Evolutionary conservation across 2,113 vertebrate genomes (phyloP), one percentile per base, ranked within the genome.

Genomic region (Phrynosoma platyrhinos): DNA sequence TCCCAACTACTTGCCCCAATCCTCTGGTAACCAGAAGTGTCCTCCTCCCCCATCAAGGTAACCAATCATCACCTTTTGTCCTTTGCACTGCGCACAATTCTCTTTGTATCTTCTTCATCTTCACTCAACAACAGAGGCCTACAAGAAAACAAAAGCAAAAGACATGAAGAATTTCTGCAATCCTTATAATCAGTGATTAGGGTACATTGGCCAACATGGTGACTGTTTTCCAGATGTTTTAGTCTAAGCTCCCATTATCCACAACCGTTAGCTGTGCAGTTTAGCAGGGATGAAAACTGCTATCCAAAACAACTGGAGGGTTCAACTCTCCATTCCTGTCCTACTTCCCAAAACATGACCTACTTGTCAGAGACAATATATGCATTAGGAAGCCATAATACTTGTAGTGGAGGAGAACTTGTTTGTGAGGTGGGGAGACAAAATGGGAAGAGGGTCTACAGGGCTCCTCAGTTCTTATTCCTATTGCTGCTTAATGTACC

Each of bases 101-200:
- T 97, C 92, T 98, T 98, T 0, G 98, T 98, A 92, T 99, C 98
- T 92, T 99, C 98, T 88, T 99, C 98, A 96, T 99, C 98, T 23
- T 99, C 98, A 36, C 98, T 99, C 62, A 98, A 94, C 87, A 98
- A 90, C 92, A 98, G 84, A 0, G 97, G 96, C 96, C 98, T 98
- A 81, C 62, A 62, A 27, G 55, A 53, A 62, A 30, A 89, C 83
- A 40, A 83, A 93, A 93, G 1, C 58, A 62, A 90, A 72, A 68
- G 10, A 55, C 25, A 21, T 18, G 1, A 20, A 69, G 42, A 72
- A 77, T 55, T n/a, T 14, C 9, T 68, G 21, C n/a, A 23, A 40
- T 4, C 47, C 47, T 47, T 47, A 47, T 47, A 47, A 47, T 14
- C 66, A 71, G 9, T n/a, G 32, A 36, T 36, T 16, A 53, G 9